Percentiles rank a stretch among this genome's conserved stretches.
These are phyloP conservation scores for Fragum whitleyi DNA, from an alignment of 2,888 invertebrate species.

Conservation along the genomic window DNA sequence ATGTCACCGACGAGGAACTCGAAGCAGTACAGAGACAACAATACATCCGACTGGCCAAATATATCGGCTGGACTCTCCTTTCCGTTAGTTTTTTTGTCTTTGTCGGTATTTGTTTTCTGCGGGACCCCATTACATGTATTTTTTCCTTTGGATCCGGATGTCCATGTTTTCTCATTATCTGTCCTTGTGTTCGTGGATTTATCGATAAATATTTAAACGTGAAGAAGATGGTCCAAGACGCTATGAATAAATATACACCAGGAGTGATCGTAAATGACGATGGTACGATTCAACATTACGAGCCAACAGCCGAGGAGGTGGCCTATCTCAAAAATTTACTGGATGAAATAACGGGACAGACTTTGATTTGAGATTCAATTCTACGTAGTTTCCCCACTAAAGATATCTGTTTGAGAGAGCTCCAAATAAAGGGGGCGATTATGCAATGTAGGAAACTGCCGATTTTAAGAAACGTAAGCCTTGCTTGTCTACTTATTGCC, in stretches of 20 bases:
- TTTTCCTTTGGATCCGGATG: constrained; percentile 74
- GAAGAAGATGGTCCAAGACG: constrained; percentile 58
- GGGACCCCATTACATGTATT: constrained; percentile 70
- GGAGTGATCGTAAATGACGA: constrained; percentile 72
- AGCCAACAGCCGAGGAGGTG: constrained; percentile 71
- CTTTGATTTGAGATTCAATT: neutral
- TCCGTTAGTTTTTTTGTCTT: constrained; percentile 61
- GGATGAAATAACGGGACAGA: constrained; percentile 59
- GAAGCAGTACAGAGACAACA: constrained; percentile 49
- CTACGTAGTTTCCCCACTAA: too few species aligned
- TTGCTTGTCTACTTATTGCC: too few species aligned
- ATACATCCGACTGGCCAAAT: constrained; percentile 50
- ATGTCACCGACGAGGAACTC: constrained; percentile 68
- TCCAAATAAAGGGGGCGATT: too few species aligned
- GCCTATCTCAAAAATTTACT: constrained; percentile 68
- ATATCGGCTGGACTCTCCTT: constrained; percentile 64
- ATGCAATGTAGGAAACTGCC: too few species aligned
- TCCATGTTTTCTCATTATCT: constrained; percentile 71
- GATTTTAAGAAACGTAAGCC: too few species aligned
- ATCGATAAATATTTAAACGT: constrained; percentile 62
- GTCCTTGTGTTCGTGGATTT: constrained; percentile 65
- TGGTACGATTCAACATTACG: constrained; percentile 68
- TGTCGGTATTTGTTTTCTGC: constrained; percentile 68
- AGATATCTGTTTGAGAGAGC: too few species aligned
- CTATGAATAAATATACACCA: constrained; percentile 73